Base-by-base conservation (phyloP, 2,113 vertebrate genomes). In the Brachypodius melanocephalos region DNA sequence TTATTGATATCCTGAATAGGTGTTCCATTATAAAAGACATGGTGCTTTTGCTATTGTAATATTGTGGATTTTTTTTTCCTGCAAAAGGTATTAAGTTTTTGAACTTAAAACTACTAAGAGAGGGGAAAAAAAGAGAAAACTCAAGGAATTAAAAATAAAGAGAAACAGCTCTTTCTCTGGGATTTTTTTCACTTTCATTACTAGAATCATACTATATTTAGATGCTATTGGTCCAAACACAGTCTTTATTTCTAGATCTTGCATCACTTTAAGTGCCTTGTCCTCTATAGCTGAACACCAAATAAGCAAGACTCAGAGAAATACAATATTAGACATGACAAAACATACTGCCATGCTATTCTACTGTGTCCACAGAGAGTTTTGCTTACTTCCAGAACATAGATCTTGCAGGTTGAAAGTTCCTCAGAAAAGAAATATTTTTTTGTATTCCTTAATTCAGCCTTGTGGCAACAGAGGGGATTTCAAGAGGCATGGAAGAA, bases 11-110 rank as follows among this genome's bases (percentile, higher is more conserved):
- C 84, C 91, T 95, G 96, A 88, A 91, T 91, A 96, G 96, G 96
- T 96, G 95, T 96, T 96, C 93, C 95, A 96, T 96, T 96, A 89
- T 84, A 92, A 94, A 89, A 31, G 29, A 68, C 40, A 54, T 22
- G 51, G 73, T 85, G 78, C 0, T 92, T 96, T 95, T 91, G 74
- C 54, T 85, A 22, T 95, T 67, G 73, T 89, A 88, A 93, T 92
- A 73, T 15, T 42, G 32, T 45, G 36, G 17, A 3, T 5, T 3
- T 58, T 89, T 86, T 85, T 93, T 92, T 73, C 81, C 81, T 88
- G 51, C 21, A 46, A 77, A 93, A 80, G 38, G 28, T 76, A 94
- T 94, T 88, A 94, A 71, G 28, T 22, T 80, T 80, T 95, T 94
- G 63, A 95, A 94, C 88, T 71, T 74, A 83, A 79, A 89, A 74